Evolutionary conservation across 1,140 invertebrate genomes (phyloP).

Genomic region (Cepaea nemoralis): DNA sequence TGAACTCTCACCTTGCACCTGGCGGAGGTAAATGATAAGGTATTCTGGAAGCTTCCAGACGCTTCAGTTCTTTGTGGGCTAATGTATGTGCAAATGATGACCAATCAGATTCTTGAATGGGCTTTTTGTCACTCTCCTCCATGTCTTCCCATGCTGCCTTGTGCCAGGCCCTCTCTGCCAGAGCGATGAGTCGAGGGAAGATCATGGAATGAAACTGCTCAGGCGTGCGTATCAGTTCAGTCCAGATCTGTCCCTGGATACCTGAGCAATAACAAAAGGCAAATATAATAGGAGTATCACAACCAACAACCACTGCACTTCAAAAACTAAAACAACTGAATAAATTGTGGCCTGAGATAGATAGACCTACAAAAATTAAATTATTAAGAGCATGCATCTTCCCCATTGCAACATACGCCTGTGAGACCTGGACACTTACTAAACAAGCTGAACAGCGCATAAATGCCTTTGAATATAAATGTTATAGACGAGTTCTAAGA

Average conservation of each 20-base stretch:
- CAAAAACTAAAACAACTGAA: no score
- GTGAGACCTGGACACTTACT: no score
- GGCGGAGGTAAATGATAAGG: slow-evolving; percentile 62
- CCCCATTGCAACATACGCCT: no score
- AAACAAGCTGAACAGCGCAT: no score
- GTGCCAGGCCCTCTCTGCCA: slow-evolving; percentile 66
- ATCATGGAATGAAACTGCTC: slow-evolving; percentile 62
- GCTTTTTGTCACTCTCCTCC: slow-evolving; percentile 35
- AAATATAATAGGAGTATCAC: no score
- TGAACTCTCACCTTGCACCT: slow-evolving; percentile 52
- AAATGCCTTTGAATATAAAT: no score
- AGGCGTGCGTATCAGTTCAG: slow-evolving; percentile 56
- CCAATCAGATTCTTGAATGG: slow-evolving; percentile 51
- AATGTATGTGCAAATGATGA: slow-evolving; percentile 52
- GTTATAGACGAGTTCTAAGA: no score
- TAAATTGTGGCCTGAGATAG: no score
- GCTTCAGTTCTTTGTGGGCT: slow-evolving; percentile 56
- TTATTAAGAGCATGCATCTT: no score
- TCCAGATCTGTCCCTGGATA: slow-evolving; percentile 62
- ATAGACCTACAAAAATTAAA: no score
- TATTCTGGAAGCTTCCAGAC: slow-evolving; percentile 53
- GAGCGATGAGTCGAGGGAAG: slow-evolving; percentile 60
- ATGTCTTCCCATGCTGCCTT: slow-evolving; percentile 58
- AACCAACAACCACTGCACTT: no score
- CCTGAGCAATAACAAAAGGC: slow-evolving; percentile 41